A percentile compares a stretch with the other conserved stretches of the same genome.
phyloP scores from a whole-genome alignment of 2,797 vertebrate species.

The Tapera naevia region DNA sequence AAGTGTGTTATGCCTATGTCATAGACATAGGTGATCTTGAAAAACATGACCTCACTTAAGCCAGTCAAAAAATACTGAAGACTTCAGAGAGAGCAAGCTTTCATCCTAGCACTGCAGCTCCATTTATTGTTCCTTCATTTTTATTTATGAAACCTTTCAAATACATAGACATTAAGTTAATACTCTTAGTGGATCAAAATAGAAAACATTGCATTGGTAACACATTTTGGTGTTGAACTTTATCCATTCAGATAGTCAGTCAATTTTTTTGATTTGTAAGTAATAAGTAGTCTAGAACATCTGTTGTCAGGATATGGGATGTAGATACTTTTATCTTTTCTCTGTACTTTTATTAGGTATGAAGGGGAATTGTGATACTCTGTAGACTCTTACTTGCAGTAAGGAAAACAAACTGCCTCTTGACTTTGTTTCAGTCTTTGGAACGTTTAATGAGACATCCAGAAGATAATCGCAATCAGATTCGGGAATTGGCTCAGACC shows the following conservation, averaged over 20 bases:
- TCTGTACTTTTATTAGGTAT: background rate
- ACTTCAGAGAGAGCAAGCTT: background rate
- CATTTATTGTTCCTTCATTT: background rate
- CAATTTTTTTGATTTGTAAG: background rate
- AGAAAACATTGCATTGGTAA: background rate
- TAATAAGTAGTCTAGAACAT: background rate
- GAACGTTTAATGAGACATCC: slow-evolving; percentile 89
- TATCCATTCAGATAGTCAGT: background rate
- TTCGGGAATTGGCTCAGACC: slow-evolving; percentile 92
- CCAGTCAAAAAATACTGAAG: background rate
- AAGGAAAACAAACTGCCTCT: background rate
- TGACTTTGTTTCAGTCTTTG: slow-evolving; percentile 79
- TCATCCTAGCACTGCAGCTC: background rate
- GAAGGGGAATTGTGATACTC: background rate
- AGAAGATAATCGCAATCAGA: slow-evolving; percentile 95
- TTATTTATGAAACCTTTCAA: background rate
- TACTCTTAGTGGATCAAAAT: background rate
- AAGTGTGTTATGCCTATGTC: background rate
- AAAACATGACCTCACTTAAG: background rate
- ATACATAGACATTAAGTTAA: background rate
- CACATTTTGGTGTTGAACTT: background rate
- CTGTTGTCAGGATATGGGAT: background rate
- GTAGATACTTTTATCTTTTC: background rate
- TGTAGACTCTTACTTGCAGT: background rate
- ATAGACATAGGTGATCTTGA: background rate